Evolutionary conservation across 64 coral and sea anemone genomes (phyloP).

Genomic region (Cladopsammia gracilis): DNA sequence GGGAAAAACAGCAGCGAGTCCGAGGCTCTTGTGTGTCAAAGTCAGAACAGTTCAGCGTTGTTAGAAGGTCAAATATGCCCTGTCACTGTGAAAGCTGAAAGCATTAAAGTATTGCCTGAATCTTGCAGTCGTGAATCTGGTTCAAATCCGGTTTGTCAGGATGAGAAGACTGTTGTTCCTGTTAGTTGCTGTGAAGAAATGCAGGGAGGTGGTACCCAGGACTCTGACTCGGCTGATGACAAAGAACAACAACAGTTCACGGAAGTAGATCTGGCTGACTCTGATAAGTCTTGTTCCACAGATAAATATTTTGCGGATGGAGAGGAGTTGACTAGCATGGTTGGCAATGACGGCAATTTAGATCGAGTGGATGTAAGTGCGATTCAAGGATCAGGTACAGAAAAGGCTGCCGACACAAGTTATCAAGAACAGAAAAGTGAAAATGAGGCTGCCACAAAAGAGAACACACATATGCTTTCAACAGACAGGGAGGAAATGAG

Average conservation of each 20-base stretch:
- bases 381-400: neutral
- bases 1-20: too few relatives aligned
- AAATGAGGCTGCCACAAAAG: neutral
- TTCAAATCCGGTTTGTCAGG: neutral
- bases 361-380: neutral
- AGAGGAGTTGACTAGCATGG: neutral
- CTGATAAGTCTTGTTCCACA: neutral
- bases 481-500: neutral
- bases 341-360: too few relatives aligned
- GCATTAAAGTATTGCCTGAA: neutral
- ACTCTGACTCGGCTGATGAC: neutral
- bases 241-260: neutral
- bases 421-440: neutral
- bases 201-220: too few relatives aligned
- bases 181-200: neutral
- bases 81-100: neutral
- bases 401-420: neutral
- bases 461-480: neutral
- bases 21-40: neutral
- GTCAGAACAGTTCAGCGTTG: neutral
- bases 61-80: too few relatives aligned
- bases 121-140: neutral
- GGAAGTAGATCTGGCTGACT: neutral
- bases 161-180: neutral
- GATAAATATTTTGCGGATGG: neutral